These are phyloP conservation scores for Castor canadensis DNA, from an alignment of 2,113 vertebrate genomes.

Conservation along the genomic window DNA sequence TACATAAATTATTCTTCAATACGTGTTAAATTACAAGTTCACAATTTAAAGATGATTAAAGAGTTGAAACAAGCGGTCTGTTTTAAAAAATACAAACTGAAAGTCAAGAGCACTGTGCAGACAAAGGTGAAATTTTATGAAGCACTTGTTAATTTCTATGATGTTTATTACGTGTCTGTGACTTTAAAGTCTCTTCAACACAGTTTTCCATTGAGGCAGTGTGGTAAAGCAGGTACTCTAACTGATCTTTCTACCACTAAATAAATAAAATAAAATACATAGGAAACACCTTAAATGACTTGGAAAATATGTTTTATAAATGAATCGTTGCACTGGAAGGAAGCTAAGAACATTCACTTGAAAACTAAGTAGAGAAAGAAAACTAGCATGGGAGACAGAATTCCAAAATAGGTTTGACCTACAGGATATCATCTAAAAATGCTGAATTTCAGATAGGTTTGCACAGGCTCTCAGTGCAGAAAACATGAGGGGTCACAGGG, in stretches of 20 bases:
- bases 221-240: neutral
- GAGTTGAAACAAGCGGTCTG: neutral
- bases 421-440: neutral
- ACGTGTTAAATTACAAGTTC: neutral
- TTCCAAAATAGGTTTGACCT: neutral
- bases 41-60: neutral
- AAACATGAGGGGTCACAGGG: neutral
- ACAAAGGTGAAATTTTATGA: neutral
- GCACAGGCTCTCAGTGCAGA: neutral
- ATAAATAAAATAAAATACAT: neutral
- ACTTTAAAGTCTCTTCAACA: neutral
- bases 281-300: neutral
- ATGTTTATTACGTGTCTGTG: neutral
- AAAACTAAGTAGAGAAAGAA: neutral
- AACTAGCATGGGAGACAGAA: neutral
- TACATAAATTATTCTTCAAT: slow-evolving; percentile 13
- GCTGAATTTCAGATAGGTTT: neutral
- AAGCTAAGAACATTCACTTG: neutral
- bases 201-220: neutral
- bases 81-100: neutral
- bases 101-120: neutral
- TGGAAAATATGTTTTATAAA: neutral
- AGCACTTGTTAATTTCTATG: neutral
- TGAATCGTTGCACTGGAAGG: neutral
- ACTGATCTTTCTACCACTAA: neutral